Evolutionary conservation across 2,113 vertebrate species (phyloP).

Genomic region (Alethe diademata): DNA sequence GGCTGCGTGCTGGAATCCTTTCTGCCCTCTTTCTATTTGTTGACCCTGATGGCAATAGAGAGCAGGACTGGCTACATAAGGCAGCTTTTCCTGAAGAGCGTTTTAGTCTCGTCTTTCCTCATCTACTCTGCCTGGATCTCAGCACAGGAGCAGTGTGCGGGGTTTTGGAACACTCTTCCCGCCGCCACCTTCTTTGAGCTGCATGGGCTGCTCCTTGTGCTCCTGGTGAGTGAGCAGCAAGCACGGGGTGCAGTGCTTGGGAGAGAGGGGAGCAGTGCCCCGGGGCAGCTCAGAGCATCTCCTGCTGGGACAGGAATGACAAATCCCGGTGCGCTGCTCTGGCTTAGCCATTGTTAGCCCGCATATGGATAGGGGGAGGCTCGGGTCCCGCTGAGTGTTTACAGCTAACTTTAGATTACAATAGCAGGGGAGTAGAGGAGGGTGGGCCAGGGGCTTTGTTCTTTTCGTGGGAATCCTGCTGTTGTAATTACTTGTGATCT

Average conservation of each 20-base stretch:
- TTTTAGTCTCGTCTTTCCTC: neutral
- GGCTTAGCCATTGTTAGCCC: neutral
- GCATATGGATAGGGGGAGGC: neutral
- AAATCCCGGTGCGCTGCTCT: neutral
- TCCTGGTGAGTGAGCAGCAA: neutral
- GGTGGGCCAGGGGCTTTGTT: neutral
- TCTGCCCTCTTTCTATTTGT: neutral
- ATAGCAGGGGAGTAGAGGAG: neutral
- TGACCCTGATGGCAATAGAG: neutral
- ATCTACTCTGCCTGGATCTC: neutral
- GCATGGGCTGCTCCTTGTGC: neutral
- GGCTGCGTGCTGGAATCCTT: neutral
- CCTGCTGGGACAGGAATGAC: neutral
- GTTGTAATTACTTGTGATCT: neutral
- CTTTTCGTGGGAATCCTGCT: neutral
- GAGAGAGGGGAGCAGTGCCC: neutral
- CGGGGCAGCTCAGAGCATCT: neutral
- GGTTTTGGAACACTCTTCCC: neutral
- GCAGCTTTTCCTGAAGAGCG: neutral
- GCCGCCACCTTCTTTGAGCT: neutral
- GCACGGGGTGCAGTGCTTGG: neutral
- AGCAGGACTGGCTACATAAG: neutral
- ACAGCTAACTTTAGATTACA: neutral
- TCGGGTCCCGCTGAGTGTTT: neutral
- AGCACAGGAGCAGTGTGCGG: fast-evolving